Base-by-base conservation (phyloP, 1,140 invertebrate species). In the Agrypnia vestita region DNA sequence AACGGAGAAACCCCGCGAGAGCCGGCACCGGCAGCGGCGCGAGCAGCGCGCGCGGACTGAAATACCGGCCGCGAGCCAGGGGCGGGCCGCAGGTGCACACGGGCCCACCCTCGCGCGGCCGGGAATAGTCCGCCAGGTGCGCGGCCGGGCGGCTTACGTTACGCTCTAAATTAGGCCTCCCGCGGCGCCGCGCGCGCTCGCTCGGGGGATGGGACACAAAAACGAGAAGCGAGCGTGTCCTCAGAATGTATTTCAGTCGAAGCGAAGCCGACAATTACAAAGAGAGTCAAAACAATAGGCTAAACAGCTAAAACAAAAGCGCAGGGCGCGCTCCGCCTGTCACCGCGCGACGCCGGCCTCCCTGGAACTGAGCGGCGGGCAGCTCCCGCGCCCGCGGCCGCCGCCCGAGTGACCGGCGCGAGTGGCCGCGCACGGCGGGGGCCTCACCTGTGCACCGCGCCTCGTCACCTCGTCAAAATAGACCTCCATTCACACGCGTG, bases 141-240 rank as follows among this genome's bases (percentile, higher is more conserved):
- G 47, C 25, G 25, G 25, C 56, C 59, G 17, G 12, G 46, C 56
- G 74, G 72, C 72, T 75, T 59, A 61, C 72, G 44, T 75, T 75
- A 75, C 72, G 55, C 55, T 75, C 72, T 75, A 75, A 75, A 75
- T 75, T 75, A 61, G 72, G 72, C 19, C n/a, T 7, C n/a, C 67
- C 25, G 43, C 17, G 13, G 67, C 12, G 4, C 21, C 43, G 46
- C 43, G 12, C 43, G 10, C 44, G 47, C 67, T 9, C 15, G 43
- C 56, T 21, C n/a, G 56, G 56, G n/a, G 4, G 56, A 19, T 3
- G 25, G 25, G 25, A 35, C 25, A 35, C 25, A 6, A 35, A 35
- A 3, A 35, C 25, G 6, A 35, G 25, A 35, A 35, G 6, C 6
- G 1, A 35, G 6, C 6, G 25, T 35, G 6, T 35, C 6, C 6